These are phyloP conservation scores for Galaxias olidus DNA, from an alignment of 2,797 vertebrate genomes.

Conservation along the genomic window DNA sequence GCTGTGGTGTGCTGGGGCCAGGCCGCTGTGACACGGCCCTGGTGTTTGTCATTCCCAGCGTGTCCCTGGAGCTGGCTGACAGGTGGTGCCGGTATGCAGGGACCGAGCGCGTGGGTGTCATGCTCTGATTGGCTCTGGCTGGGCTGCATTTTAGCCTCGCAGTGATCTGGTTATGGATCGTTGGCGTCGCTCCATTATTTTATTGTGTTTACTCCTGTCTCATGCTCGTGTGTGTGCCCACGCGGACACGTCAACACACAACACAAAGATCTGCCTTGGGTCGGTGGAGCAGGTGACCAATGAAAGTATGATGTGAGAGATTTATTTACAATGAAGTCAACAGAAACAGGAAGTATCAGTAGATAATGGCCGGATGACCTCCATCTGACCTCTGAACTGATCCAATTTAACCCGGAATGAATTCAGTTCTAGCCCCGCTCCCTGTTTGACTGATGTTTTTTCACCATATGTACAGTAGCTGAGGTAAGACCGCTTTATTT, in stretches of 20 bases:
- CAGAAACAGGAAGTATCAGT: too few relatives aligned
- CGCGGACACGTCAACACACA: neutral
- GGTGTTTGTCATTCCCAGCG: conserved; percentile 43
- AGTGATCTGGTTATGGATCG: conserved; percentile 57
- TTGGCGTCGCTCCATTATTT: conserved; percentile 24
- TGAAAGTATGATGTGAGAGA: too few relatives aligned
- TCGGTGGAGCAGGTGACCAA: too few relatives aligned
- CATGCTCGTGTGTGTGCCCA: too few relatives aligned
- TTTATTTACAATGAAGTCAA: too few relatives aligned
- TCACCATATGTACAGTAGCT: too few relatives aligned
- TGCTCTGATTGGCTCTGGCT: conserved; percentile 58
- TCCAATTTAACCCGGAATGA: too few relatives aligned
- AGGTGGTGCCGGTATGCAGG: conserved; percentile 55
- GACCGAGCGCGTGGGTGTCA: conserved; percentile 35
- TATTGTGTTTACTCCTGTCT: neutral
- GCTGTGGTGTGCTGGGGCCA: neutral
- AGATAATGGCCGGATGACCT: too few relatives aligned
- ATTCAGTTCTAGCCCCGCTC: too few relatives aligned
- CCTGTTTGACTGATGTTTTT: too few relatives aligned
- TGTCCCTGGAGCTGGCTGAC: conserved; percentile 34
- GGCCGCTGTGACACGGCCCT: neutral
- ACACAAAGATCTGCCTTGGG: neutral
- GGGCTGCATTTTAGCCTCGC: conserved; percentile 39
- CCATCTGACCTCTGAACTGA: too few relatives aligned
- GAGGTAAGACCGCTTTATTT: too few relatives aligned